Conservation (phyloP, 2,888 invertebrate genomes). For the Megaustenia siamemsis region DNA sequence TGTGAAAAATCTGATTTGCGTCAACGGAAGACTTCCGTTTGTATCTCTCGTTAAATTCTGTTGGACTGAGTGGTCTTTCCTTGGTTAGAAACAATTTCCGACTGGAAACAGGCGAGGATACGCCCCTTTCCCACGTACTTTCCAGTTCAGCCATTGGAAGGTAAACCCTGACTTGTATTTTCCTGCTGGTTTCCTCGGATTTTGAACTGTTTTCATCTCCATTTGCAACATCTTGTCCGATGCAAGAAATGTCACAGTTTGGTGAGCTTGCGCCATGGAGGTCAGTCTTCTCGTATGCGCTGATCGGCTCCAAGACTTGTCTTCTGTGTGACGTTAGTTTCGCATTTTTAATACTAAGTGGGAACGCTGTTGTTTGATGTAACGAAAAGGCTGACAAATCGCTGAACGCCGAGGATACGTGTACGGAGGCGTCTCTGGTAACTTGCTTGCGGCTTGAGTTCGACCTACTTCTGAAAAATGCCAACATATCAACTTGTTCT, state of each 20-base stretch:
- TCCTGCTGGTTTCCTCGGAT: neutral
- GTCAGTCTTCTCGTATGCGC: neutral
- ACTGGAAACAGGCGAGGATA: neutral
- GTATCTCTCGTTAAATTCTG: neutral
- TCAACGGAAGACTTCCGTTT: neutral
- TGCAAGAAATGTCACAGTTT: neutral
- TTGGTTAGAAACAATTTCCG: constrained; percentile 26
- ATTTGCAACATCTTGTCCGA: neutral
- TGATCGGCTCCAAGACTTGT: neutral
- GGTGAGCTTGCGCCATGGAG: neutral
- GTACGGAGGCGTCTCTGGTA: neutral
- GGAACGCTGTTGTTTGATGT: neutral
- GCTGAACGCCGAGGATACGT: neutral
- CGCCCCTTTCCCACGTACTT: constrained; percentile 40
- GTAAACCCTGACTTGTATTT: constrained; percentile 38
- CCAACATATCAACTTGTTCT: no score
- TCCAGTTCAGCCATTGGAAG: constrained; percentile 55
- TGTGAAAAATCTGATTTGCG: neutral
- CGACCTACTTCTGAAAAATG: neutral
- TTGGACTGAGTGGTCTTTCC: constrained; percentile 27
- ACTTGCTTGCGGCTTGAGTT: neutral
- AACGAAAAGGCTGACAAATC: neutral
- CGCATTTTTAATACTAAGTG: neutral
- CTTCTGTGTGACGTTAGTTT: neutral
- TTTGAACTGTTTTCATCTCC: neutral